Percentiles rank a stretch among this genome's conserved stretches.
Conservation (phyloP, 2,888 invertebrate genomes). For the Athalia rosae region DNA sequence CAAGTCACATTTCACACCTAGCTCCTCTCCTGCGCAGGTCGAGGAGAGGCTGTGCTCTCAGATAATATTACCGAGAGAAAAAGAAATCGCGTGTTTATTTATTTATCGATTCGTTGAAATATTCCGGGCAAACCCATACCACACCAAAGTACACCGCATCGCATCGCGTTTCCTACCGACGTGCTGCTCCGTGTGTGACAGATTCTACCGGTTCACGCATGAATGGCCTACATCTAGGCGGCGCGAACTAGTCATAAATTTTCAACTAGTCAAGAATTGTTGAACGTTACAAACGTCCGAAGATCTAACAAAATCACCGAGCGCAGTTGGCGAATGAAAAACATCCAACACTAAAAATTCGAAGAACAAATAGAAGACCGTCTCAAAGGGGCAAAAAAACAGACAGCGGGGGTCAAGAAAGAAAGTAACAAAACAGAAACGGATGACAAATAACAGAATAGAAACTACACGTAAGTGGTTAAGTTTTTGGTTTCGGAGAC, state of each 20-base stretch:
- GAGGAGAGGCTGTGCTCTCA: conserved; percentile 46
- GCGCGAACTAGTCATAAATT: conserved; percentile 42
- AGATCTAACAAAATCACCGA: background rate
- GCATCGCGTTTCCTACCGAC: background rate
- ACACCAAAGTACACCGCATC: conserved; percentile 15
- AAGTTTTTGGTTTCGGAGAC: no score
- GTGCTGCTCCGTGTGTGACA: conserved; percentile 29
- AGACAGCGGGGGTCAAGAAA: no score
- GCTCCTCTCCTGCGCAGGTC: conserved; percentile 45
- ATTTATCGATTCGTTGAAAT: conserved; percentile 50
- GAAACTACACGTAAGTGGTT: no score
- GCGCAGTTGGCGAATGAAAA: background rate
- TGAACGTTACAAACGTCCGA: conserved; percentile 1
- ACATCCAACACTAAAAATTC: background rate
- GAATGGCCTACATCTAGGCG: conserved; percentile 43
- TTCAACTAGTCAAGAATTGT: conserved; percentile 32
- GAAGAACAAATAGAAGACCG: no score
- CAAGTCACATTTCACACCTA: conserved; percentile 35
- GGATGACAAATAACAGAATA: no score
- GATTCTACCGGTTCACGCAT: conserved; percentile 42
- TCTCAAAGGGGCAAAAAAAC: no score
- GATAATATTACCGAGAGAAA: conserved; percentile 13
- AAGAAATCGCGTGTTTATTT: conserved; percentile 49
- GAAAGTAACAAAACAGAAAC: no score
- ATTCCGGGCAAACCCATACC: conserved; percentile 27